Percentiles rank a stretch among this genome's conserved stretches.
Evolutionary conservation across 2,888 invertebrate species (phyloP).

Genomic region (Pocota personata): DNA sequence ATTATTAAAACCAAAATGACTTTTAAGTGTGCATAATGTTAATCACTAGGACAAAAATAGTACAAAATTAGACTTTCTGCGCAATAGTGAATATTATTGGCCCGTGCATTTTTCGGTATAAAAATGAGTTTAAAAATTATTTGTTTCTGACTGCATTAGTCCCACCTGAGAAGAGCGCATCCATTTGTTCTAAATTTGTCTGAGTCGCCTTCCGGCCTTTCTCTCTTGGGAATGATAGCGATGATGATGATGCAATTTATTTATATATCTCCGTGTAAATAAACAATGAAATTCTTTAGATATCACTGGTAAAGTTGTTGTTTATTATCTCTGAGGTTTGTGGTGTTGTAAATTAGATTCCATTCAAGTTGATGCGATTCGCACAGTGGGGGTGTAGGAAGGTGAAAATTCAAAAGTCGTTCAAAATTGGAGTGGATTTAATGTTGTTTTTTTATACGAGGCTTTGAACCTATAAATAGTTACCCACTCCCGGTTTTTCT

Average conservation of each 20-base stretch:
- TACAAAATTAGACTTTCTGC: conserved; percentile 13
- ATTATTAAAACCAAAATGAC: conserved; percentile 36
- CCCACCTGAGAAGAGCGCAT: background rate
- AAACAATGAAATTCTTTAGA: conserved; percentile 55
- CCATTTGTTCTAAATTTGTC: conserved; percentile 2
- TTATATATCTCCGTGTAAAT: conserved; percentile 47
- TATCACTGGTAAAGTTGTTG: conserved; percentile 38
- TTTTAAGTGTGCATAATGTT: background rate
- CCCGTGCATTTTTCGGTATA: background rate
- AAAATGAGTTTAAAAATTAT: background rate
- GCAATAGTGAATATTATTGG: conserved; percentile 5
- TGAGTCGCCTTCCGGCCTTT: background rate
- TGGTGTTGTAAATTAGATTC: conserved; percentile 47
- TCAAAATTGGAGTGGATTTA: background rate
- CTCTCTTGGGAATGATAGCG: background rate
- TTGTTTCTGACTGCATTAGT: background rate
- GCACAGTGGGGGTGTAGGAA: background rate
- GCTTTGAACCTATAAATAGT: background rate
- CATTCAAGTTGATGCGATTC: conserved; percentile 9
- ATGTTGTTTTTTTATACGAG: background rate
- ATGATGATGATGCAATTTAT: conserved; percentile 54
- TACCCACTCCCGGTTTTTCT: background rate
- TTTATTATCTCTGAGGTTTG: conserved; percentile 36
- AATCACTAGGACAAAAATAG: conserved; percentile 42
- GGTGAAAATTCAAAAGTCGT: background rate